Evolutionary conservation across 2,888 invertebrate species (phyloP), one percentile per base, ranked within the genome.

Genomic region (Eristalinus sepulchralis): DNA sequence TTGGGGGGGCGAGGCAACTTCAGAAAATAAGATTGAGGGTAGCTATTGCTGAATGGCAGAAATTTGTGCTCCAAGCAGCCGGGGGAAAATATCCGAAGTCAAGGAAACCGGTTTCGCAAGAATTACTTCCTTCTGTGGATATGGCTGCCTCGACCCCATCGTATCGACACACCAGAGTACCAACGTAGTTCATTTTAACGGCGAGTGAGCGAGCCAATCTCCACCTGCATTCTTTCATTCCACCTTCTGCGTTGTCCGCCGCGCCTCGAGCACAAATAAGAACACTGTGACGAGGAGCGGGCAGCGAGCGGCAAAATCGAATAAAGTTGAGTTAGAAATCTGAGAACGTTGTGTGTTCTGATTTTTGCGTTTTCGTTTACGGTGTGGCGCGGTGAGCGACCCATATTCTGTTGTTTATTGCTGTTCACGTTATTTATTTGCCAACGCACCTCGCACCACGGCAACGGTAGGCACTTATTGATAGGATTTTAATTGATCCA

Each of bases 401-500:
- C 86, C 86, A 86, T 83, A 86, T 86, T 78, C 73, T 17, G 11
- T 53, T 39, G 68, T 62, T 80, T 53, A 62, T 59, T 55, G 57
- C 47, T 53, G 27, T 73, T 77, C 53, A 63, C 78, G 39, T 47
- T 77, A 53, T 73, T 59, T 55, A 72, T 73, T 81, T 71, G 68
- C 71, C 77, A 79, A 79, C 78, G 78, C 78, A 86, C 70, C 34
- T 63, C 31, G 57, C 76, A 80, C 66, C 24, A 24, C 31, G 68
- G 67, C 63, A 33, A 36, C 27, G 66, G 24, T 22, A 57, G 53
- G 59, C 63, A 73, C 64, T 39, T 66, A 71, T 79, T 79, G 86
- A 79, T 83, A 78, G 82, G 83, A 83, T 75, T 83, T 86, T 86
- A 83, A 86, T 83, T 83, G 78, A 86, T 83, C 86, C 57, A 79